Base-by-base conservation (phyloP, 2,888 invertebrate species). In the Zaprionus obscuricornis region DNA sequence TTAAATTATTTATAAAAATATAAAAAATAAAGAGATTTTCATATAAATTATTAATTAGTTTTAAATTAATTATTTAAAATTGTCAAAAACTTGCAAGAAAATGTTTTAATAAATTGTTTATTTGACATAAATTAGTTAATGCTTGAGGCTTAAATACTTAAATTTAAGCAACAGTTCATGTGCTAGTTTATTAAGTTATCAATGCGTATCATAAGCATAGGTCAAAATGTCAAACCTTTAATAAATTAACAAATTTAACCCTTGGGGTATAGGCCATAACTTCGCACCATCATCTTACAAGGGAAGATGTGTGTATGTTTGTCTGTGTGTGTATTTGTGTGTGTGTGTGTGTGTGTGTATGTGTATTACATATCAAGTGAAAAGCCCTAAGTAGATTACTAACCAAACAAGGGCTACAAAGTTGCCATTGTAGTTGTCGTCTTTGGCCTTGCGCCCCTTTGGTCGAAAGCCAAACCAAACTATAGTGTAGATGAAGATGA, bases 221-320 rank as follows among this genome's bases (percentile, higher is more conserved):
- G 59, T 26, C 59, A 27, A 18, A 49, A 49, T 42, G 62, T 31
- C 64, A 59, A 49, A 57, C 56, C 70, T 74, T 76, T 70, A 77
- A 66, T 75, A 81, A 81, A 82, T 81, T 81, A 82, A 75, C 75
- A 69, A 77, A 77, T 75, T 67, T 68, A 71, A 64, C 68, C 83
- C 68, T 66, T 58, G 43, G 78, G 73, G 62, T 59, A 66, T 72
- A 60, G 64, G 74, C 51, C 64, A 62, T 62, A 76, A 76, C 43
- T 82, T 82, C 71, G 68, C 75, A 75, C 83, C 83, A 79, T n/a
- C n/a, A n/a, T n/a, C n/a, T 22, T 24, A 10, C 17, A 13, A 4
- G n/a, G 13, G 18, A 27, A 34, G 6, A 13, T 34, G 17, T 16
- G 16, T 34, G 34, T 43, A 7, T 42, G 10, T 14, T 4, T 49